Percentiles rank a stretch among this genome's conserved stretches.
Conservation (phyloP, 2,113 vertebrate genomes). For the Myotis davidii region DNA sequence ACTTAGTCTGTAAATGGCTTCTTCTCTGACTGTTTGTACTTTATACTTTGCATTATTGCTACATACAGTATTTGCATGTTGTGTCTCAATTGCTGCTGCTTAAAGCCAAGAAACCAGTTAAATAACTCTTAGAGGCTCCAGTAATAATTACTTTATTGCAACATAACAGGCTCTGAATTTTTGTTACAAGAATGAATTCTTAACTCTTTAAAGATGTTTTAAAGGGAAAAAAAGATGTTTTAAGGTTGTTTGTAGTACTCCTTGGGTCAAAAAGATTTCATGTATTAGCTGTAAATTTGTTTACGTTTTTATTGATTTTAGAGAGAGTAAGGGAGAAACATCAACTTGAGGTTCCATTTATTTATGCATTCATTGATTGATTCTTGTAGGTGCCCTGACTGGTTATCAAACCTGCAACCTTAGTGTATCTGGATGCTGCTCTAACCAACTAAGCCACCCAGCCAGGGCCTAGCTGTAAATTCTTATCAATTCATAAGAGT, state of each 20-base stretch:
- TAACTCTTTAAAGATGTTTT: slow-evolving; percentile 9
- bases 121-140: neutral
- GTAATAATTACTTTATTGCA: neutral
- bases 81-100: neutral
- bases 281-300: neutral
- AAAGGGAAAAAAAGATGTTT: too few relatives aligned
- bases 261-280: neutral
- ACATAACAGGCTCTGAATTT: neutral
- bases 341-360: neutral
- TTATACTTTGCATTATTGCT: neutral
- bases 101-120: neutral
- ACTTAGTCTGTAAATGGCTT: neutral
- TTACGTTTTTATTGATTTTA: neutral
- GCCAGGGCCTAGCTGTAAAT: neutral
- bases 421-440: neutral
- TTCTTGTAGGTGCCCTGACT: neutral
- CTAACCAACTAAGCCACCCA: neutral
- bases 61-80: neutral
- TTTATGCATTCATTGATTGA: neutral
- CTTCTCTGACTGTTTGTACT: neutral
- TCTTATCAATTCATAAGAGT: neutral
- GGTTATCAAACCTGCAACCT: neutral
- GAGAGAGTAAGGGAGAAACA: neutral
- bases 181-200: slow-evolving; percentile 49
- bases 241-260: slow-evolving; percentile 28